Evolutionary conservation across 2,888 invertebrate genomes (phyloP), one percentile per base, ranked within the genome.

Genomic region (Chesias legatella): DNA sequence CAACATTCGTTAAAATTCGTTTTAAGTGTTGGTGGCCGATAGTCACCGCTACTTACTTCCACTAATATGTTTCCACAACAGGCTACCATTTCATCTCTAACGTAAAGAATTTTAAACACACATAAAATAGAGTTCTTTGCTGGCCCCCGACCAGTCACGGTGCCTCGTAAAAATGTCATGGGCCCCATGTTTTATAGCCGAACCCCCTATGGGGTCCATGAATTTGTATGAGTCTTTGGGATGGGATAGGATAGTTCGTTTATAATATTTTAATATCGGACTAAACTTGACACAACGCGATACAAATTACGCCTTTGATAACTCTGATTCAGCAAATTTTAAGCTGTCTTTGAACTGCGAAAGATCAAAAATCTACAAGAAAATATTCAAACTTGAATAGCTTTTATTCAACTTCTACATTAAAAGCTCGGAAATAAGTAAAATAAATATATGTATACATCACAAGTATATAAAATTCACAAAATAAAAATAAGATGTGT

Each of bases 121-220:
- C 67, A 73, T 78, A 73, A 77, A 79, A 60, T 60, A 62, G 43
- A 56, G 56, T 51, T 57, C 57, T 52, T 53, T 39, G 56, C 60
- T 48, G 54, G 55, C 52, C 38, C 51, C 55, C 48, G 51, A 58
- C 58, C 56, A 57, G 63, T 60, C 63, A 59, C 50, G 50, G 56
- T 43, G 54, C 55, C 47, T 73, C 77, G 73, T 79, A 76, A 79
- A 79, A 71, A 67, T 56, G 70, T 73, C 73, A 50, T 51, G 48
- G 51, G 32, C 28, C 35, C 51, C 51, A 52, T 64, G 57, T 58
- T 78, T 79, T 78, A 77, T 67, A 51, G 53, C 35, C 11, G 37
- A 49, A 56, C 57, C 60, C 61, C 61, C 58, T 55, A 57, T 58
- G 63, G 60, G 56, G 58, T 51, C 52, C 53, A 65, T 65, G 66